Evolutionary conservation across 2,797 vertebrate genomes (phyloP).

Genomic region (Leuciscus waleckii): DNA sequence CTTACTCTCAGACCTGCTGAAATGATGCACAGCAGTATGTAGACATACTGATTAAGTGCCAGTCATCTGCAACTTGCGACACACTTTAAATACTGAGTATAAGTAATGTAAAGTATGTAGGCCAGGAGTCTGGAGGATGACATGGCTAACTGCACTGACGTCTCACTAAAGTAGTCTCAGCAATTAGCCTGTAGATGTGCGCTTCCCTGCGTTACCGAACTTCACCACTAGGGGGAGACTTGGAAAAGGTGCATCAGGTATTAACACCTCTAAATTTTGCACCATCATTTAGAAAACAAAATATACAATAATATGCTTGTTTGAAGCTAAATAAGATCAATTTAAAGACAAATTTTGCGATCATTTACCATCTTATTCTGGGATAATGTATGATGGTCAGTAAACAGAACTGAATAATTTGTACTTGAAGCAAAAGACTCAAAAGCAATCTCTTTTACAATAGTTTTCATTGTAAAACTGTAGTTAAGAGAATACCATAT

Average conservation of each 20-base stretch:
- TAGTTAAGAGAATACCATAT: neutral
- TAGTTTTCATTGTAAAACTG: too few species aligned
- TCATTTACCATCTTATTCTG: neutral
- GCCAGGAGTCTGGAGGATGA: neutral
- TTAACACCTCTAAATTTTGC: neutral
- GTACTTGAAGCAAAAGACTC: neutral
- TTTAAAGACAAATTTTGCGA: neutral
- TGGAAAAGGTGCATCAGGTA: neutral
- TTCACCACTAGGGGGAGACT: constrained; percentile 13
- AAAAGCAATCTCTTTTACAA: neutral
- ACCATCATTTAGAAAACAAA: neutral
- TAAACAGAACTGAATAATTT: neutral
- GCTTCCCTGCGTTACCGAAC: neutral
- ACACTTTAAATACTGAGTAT: neutral
- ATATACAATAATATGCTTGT: neutral
- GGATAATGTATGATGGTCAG: neutral
- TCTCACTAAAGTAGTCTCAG: neutral
- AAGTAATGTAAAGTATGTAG: neutral
- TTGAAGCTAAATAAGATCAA: neutral
- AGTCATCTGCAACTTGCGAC: neutral
- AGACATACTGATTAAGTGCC: neutral
- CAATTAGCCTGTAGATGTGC: neutral
- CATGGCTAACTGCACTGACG: neutral
- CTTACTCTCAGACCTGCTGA: neutral
- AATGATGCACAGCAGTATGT: neutral